Conservation (phyloP, 2,113 vertebrate species). For the Phalacrocorax brasilianus region DNA sequence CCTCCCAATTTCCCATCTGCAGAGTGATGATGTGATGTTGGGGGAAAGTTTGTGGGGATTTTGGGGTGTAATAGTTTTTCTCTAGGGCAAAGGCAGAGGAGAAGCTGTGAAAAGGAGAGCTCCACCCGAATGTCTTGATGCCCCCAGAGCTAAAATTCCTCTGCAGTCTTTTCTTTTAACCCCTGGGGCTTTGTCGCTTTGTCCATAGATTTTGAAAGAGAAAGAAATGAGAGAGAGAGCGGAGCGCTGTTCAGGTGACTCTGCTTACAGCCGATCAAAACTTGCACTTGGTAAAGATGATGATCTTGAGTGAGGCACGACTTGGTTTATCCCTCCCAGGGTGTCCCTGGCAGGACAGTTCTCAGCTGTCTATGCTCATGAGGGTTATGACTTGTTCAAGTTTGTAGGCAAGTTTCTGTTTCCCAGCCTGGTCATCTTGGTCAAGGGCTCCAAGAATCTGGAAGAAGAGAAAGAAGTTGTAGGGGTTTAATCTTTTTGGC, state of each 20-base stretch:
- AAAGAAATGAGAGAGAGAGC: conserved; percentile 36
- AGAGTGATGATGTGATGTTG: conserved; percentile 19
- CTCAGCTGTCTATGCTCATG: conserved; percentile 99
- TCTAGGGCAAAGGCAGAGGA: conserved; percentile 49
- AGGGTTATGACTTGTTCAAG: conserved; percentile 99
- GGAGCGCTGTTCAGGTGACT: conserved; percentile 62
- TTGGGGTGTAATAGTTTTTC: neutral
- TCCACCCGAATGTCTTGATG: conserved; percentile 35
- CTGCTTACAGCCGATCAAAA: conserved; percentile 78
- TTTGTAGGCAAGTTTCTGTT: conserved; percentile 98
- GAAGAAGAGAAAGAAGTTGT: neutral
- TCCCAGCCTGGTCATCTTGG: conserved; percentile 92
- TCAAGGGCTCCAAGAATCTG: conserved; percentile 94
- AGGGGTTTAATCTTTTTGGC: neutral
- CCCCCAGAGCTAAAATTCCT: conserved; percentile 45
- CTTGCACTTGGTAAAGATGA: conserved; percentile 92
- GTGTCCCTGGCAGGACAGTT: conserved; percentile 92
- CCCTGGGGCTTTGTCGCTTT: conserved; percentile 36
- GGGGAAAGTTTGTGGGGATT: neutral
- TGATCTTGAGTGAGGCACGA: conserved; percentile 99
- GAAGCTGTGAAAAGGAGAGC: conserved; percentile 54
- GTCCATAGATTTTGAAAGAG: conserved; percentile 40
- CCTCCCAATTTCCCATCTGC: conserved; percentile 49
- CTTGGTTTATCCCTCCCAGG: conserved; percentile 99
- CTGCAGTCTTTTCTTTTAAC: conserved; percentile 30